Percentiles rank a stretch among this genome's conserved stretches.
These are phyloP conservation scores for Cercopithecus mona DNA, from an alignment of 2,113 vertebrate species.

Conservation along the genomic window DNA sequence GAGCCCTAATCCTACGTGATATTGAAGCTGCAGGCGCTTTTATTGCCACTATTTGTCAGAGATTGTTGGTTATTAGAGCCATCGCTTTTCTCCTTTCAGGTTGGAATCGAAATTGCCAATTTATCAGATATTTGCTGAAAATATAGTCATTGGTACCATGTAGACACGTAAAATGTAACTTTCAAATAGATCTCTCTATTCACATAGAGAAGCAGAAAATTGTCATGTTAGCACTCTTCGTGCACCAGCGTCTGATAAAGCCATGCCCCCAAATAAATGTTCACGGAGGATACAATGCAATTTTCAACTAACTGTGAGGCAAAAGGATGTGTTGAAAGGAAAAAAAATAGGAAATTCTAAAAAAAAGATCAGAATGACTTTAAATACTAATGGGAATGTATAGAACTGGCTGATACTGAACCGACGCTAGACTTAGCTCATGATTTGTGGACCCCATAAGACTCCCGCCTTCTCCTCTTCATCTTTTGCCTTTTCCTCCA, in stretches of 20 bases:
- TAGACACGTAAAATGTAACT: background rate
- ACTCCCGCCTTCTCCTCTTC: background rate
- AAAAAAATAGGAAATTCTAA: background rate
- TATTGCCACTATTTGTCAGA: background rate
- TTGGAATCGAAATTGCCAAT: background rate
- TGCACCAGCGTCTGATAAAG: background rate
- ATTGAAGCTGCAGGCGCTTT: background rate
- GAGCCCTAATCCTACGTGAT: background rate
- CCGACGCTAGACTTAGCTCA: background rate
- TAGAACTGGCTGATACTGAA: background rate
- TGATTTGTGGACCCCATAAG: background rate
- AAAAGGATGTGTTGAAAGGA: background rate
- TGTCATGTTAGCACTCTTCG: background rate
- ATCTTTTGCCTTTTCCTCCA: background rate
- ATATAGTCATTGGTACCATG: background rate
- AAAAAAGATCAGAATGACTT: background rate
- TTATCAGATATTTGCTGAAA: background rate
- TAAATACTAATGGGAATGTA: background rate
- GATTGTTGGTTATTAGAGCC: background rate
- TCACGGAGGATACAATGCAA: background rate
- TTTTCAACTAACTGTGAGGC: background rate
- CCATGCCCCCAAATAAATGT: background rate
- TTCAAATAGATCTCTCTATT: background rate
- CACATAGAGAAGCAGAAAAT: background rate
- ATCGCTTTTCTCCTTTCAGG: background rate